Conservation (phyloP, 1,140 invertebrate genomes). For the Drosophila littoralis region DNA sequence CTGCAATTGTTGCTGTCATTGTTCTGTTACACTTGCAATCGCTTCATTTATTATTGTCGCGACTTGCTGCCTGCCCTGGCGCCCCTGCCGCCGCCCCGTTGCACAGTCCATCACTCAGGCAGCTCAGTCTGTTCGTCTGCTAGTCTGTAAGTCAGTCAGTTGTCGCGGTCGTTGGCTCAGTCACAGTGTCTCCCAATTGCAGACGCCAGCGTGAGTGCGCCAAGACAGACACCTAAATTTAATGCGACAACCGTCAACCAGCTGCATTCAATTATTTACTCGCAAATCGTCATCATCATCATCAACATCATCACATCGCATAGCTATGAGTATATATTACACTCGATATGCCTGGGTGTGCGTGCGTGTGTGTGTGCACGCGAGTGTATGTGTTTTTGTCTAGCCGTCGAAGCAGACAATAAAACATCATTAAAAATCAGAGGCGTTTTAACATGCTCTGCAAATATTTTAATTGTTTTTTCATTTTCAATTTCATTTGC, state of each 20-base stretch:
- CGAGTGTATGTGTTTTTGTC: slow-evolving; percentile 31
- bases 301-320: slow-evolving; percentile 42
- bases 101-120: slow-evolving; percentile 34
- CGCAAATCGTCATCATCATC: slow-evolving; percentile 71
- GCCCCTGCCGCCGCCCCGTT: background rate
- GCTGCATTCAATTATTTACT: slow-evolving; percentile 82
- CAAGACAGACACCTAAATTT: slow-evolving; percentile 81
- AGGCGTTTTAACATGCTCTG: slow-evolving; percentile 74
- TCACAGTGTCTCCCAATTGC: slow-evolving; percentile 66
- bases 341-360: background rate
- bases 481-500: slow-evolving; percentile 39
- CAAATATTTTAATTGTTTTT: slow-evolving; percentile 83
- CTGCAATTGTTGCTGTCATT: slow-evolving; percentile 83
- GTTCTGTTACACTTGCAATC: slow-evolving; percentile 83
- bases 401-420: slow-evolving; percentile 74
- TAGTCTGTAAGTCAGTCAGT: slow-evolving; percentile 53
- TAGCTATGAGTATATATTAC: slow-evolving; percentile 46
- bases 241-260: slow-evolving; percentile 80
- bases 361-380: slow-evolving; percentile 1
- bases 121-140: slow-evolving; percentile 42
- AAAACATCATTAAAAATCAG: slow-evolving; percentile 80
- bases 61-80: slow-evolving; percentile 34
- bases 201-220: slow-evolving; percentile 49
- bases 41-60: slow-evolving; percentile 81
- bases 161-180: slow-evolving; percentile 79